phyloP scores from a whole-genome alignment of 2,113 vertebrate genomes.

The Morphnarchus princeps region DNA sequence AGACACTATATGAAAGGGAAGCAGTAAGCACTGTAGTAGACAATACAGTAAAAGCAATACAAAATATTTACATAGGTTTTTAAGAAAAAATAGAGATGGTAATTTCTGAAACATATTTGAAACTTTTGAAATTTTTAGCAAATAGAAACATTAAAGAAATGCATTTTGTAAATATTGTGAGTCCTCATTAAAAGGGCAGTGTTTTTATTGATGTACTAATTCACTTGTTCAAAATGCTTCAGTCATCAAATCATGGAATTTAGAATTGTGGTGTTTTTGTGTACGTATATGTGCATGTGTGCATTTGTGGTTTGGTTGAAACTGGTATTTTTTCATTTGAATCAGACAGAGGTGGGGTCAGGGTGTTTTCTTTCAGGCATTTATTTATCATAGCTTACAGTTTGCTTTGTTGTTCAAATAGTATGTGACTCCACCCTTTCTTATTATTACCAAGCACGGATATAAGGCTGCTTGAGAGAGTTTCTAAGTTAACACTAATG shows the following conservation, averaged over 20 bases:
- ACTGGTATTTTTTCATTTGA: constrained; percentile 53
- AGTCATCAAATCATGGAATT: neutral
- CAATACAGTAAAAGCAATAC: neutral
- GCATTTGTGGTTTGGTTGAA: constrained; percentile 36
- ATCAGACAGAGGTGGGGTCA: constrained; percentile 53
- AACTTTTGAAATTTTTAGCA: neutral
- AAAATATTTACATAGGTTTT: neutral
- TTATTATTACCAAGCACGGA: constrained; percentile 11
- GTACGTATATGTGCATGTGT: neutral
- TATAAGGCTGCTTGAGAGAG: neutral
- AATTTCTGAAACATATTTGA: neutral
- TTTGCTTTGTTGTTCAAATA: constrained; percentile 64
- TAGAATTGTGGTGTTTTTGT: neutral
- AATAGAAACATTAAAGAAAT: neutral
- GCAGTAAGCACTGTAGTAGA: neutral
- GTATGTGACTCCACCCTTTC: constrained; percentile 42
- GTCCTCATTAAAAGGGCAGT: neutral
- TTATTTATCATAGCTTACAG: constrained; percentile 55
- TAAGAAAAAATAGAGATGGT: neutral
- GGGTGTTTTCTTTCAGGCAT: constrained; percentile 56
- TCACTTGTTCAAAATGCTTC: neutral
- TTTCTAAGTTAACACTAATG: neutral
- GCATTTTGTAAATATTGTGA: neutral
- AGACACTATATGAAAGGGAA: neutral
- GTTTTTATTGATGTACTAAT: neutral